Evolutionary conservation across 1,140 invertebrate genomes (phyloP), one percentile per base, ranked within the genome.

Genomic region (Drosophila simulans): DNA sequence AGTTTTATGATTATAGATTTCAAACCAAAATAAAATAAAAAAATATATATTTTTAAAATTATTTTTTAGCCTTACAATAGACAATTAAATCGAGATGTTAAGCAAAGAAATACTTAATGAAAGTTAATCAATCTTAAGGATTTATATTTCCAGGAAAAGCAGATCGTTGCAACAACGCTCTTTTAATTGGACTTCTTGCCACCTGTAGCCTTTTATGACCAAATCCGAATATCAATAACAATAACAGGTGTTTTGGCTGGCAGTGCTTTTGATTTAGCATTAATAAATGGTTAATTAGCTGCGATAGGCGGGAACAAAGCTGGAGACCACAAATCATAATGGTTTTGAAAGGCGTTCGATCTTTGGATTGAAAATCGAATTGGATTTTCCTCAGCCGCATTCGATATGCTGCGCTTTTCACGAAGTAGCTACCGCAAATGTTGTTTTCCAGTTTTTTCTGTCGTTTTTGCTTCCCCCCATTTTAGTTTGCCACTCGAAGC

Each of bases 261-360:
- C 64, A 53, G 66, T 69, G 77, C 82, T 81, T 86, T 77, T 55
- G 57, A 65, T 62, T 62, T 56, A 58, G 63, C 78, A 62, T 85
- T 85, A 74, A 62, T 27, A 88, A 70, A 88, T 75, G 66, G 74
- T 68, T 88, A 88, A 88, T 82, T 82, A 75, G 54, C 17, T 35
- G 11, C 35, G 46, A 62, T 58, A 51, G 64, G 60, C 58, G 55
- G 31, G 31, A 48, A 60, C 34, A 55, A 63, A 57, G 20, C 17
- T 54, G 52, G 25, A 39, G 40, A 72, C 46, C 42, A 81, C 76
- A 73, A 86, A 75, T 86, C 69, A 77, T 63, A 56, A 46, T 51
- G 8, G 53, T 63, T 86, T 85, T 39, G 68, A 81, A 81, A 86
- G 72, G 58, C 46, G 55, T 70, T 70, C 64, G 15, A 71, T 71